Base-by-base conservation (phyloP, 2,113 vertebrate genomes). In the Myocastor coypus region DNA sequence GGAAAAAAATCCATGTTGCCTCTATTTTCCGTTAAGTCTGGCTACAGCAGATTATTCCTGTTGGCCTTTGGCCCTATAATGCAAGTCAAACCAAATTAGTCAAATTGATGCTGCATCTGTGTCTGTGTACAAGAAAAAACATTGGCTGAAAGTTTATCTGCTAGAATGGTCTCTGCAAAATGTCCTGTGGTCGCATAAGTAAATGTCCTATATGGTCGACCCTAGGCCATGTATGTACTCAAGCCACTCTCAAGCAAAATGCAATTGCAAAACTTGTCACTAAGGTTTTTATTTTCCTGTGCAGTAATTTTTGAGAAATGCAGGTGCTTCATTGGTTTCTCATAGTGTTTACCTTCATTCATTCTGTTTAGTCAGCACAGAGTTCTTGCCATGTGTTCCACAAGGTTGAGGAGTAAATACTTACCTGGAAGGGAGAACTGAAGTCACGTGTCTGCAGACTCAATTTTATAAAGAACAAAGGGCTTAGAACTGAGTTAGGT, bases 21-120 rank as follows among this genome's bases (percentile, higher is more conserved):
- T 80, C 59, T 87, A 7, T 90, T 94, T 91, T 66, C 61, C 68
- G 50, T 64, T 57, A 90, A 71, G 46, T 91, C n/a, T 63, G 80
- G 10, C 59, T 88, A 30, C 7, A 82, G 3, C 66, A 40, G 71
- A 59, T 87, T 81, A 77, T 55, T 26, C 11, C 90, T 87, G 13
- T 73, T 69, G 46, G 28, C 19, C 11, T 81, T 69, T 0, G 57
- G 32, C 34, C 52, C 37, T 42, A 4, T 46, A 77, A 89, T 40
- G 52, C 11, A 46, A 63, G 68, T 83, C 55, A 82, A 75, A 40
- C 22, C 52, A 28, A 50, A 83, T 13, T 42, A 64, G 40, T 91
- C 52, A 57, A 50, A 75, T 5, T 42, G 64, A 46, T 46, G 19
- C 24, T 46, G 5, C 57, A 50, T 83, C 78, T 94, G n/a, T 81